Evolutionary conservation across 2,888 invertebrate genomes (phyloP).

Genomic region (Lutraria lutraria): DNA sequence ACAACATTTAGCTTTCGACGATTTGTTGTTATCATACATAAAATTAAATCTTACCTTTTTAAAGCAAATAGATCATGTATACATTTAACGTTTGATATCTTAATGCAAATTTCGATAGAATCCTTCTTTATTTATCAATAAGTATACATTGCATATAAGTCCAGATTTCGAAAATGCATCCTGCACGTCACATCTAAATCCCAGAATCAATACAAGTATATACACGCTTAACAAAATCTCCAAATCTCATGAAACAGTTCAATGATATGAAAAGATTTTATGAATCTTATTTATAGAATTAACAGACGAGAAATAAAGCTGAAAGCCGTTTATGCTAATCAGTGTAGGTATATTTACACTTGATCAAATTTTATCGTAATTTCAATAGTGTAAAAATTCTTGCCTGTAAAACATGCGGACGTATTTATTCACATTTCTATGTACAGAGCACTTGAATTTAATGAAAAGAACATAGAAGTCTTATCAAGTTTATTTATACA

Average conservation of each 20-base stretch:
- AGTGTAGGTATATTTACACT: conserved; percentile 41
- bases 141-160: no score
- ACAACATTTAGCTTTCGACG: not conserved
- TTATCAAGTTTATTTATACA: conserved; percentile 40
- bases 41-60: conserved; percentile 5
- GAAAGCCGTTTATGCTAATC: conserved; percentile 49
- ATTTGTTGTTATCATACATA: not conserved
- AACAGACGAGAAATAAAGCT: not conserved
- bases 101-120: no score
- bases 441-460: conserved; percentile 55
- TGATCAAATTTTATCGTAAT: conserved; percentile 32
- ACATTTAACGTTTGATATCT: no score
- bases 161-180: no score
- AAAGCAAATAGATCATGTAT: not conserved
- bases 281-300: conserved; percentile 40
- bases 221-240: not conserved
- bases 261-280: not conserved
- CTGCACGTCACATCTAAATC: not conserved
- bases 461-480: conserved; percentile 58
- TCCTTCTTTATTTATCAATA: no score
- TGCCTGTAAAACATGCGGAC: conserved; percentile 41
- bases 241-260: not conserved
- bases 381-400: conserved; percentile 23
- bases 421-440: conserved; percentile 63
- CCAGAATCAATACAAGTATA: not conserved